A percentile compares a stretch with the other conserved stretches of the same genome.
phyloP scores from a whole-genome alignment of 92 coral and sea anemone species.

The Zoanthus sociatus region DNA sequence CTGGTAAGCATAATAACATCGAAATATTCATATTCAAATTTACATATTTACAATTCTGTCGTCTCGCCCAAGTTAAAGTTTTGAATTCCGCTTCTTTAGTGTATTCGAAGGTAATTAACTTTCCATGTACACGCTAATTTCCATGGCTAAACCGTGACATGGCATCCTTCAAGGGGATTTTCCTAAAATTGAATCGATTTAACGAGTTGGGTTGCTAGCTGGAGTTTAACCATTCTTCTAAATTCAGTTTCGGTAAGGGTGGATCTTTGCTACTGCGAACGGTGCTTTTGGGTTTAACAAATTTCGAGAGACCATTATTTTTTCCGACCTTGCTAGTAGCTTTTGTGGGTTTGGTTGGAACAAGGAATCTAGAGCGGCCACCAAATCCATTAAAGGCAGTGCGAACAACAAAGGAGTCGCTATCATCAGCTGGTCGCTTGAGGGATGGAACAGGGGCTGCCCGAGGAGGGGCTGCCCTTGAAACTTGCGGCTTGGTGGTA shows the following conservation, averaged over 20 bases:
- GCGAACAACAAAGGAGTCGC: slow-evolving; percentile 14
- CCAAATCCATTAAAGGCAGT: slow-evolving; percentile 37
- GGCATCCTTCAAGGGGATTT: too few relatives aligned
- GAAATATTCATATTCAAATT: background rate
- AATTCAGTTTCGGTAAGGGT: slow-evolving; percentile 41
- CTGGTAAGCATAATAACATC: too few relatives aligned
- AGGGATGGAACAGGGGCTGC: background rate
- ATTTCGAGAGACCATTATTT: slow-evolving; percentile 38
- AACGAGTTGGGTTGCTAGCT: background rate
- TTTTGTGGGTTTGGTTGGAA: slow-evolving; percentile 25
- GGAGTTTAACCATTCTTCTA: slow-evolving; percentile 22
- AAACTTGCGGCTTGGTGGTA: slow-evolving; percentile 9
- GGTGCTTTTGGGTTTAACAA: background rate
- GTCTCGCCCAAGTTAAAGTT: background rate
- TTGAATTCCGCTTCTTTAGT: too few relatives aligned
- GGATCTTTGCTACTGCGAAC: slow-evolving; percentile 31
- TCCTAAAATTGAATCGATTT: background rate
- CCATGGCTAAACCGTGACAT: too few relatives aligned
- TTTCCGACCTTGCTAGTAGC: slow-evolving; percentile 37
- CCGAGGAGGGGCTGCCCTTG: background rate
- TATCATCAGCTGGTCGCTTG: slow-evolving; percentile 38
- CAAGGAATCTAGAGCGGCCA: slow-evolving; percentile 26
- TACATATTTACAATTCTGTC: background rate
- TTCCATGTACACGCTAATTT: too few relatives aligned
- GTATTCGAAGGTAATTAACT: too few relatives aligned